These are phyloP conservation scores for Psammodynastes pulverulentus DNA, from an alignment of 2,113 vertebrate genomes.

Conservation along the genomic window DNA sequence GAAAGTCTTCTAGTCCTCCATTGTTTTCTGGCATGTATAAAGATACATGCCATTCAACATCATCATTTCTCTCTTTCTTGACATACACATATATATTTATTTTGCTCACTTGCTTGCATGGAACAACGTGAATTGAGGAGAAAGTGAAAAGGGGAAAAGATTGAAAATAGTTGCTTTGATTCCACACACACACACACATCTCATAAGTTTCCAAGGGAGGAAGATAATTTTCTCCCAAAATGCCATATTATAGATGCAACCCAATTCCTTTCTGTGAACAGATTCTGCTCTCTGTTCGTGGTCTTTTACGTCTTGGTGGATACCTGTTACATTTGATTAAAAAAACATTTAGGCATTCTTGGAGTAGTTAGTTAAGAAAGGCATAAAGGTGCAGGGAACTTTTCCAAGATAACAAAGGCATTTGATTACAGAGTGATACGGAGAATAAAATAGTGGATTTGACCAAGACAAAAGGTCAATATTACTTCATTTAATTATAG, in stretches of 20 bases:
- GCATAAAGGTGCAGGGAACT: background rate
- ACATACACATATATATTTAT: background rate
- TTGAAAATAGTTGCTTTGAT: background rate
- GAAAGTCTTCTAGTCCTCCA: background rate
- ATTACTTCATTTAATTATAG: background rate
- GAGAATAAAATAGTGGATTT: background rate
- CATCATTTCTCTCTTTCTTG: background rate
- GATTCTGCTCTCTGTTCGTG: background rate
- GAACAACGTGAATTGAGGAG: background rate
- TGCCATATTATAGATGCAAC: conserved; percentile 6
- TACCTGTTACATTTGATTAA: background rate
- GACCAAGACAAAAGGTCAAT: background rate
- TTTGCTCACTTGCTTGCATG: conserved; percentile 50
- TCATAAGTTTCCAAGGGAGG: background rate
- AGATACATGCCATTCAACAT: too few species aligned
- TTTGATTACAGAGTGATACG: background rate
- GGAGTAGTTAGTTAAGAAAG: background rate
- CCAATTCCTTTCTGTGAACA: background rate
- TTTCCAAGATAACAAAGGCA: background rate
- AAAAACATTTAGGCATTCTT: background rate
- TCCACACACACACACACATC: background rate
- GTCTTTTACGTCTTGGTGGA: background rate
- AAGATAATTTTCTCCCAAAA: conserved; percentile 18
- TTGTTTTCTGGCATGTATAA: background rate
- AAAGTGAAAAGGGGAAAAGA: background rate